Evolutionary conservation across 2,797 vertebrate species (phyloP), one percentile per base, ranked within the genome.

Genomic region (Hoplostethus mediterraneus): DNA sequence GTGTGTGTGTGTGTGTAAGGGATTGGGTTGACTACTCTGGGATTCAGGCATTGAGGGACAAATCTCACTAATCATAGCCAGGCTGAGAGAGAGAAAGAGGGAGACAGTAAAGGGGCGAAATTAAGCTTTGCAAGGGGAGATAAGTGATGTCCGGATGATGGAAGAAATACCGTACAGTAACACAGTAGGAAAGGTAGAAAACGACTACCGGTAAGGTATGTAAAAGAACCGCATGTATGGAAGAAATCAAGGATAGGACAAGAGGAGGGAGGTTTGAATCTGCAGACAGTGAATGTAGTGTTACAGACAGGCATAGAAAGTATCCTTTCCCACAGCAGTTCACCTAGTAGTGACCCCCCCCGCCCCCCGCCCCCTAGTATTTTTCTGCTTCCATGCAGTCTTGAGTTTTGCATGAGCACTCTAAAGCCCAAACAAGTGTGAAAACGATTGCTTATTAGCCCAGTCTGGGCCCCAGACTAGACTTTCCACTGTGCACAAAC

Each of bases 401-500:
- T 75, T 82, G 60, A 81, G 76, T 80, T 88, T 80, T 87, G 88
- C 89, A 84, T 89, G 86, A 89, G 60, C 78, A 72, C 87, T 83
- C 81, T 80, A 63, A 88, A 91, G 87, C 79, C 82, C 89, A 91
- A 92, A 93, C 88, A 88, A 90, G 90, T 92, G 88, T 93, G 87
- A 93, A 93, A 94, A 89, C 28, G 62, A 79, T 86, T 14, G 63
- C 84, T 91, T 92, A 90, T 91, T 92, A 89, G 85, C 87, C 79
- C 85, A 64, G 73, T 91, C 88, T 85, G 75, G 76, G 80, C 76
- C 71, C 16, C 58, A 80, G 73, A 21, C 21, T 84, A 68, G 79
- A 73, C 79, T 81, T 79, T 57, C 71, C 77, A 68, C 82, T 73
- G 73, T 79, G 77, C 67, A 79, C 66, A 82, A 88, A 85, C 53